Conservation (phyloP, 2,888 invertebrate genomes). For the Neoaliturus tenellus region DNA sequence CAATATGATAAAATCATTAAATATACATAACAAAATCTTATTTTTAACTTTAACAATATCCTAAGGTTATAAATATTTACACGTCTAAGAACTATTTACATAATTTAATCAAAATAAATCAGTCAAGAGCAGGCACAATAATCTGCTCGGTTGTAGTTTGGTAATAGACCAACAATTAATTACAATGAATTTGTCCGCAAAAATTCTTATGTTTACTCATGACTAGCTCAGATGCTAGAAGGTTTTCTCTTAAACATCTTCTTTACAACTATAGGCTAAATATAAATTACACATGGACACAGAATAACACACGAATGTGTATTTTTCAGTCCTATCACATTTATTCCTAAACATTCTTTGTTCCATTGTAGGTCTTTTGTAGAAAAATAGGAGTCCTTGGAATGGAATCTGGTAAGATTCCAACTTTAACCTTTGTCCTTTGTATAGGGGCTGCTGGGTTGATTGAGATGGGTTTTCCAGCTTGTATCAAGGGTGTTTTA, state of each 20-base stretch:
- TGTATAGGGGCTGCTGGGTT: constrained; percentile 54
- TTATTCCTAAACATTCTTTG: constrained; percentile 42
- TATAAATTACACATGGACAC: constrained; percentile 3
- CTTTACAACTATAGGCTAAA: neutral
- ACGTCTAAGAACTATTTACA: constrained; percentile 19
- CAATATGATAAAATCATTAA: constrained; percentile 17
- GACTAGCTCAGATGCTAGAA: constrained; percentile 46
- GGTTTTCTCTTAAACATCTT: neutral
- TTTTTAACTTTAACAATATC: neutral
- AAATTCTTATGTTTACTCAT: constrained; percentile 5
- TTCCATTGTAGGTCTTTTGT: constrained; percentile 55
- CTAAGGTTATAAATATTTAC: constrained; percentile 32
- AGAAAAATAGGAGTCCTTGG: constrained; percentile 59
- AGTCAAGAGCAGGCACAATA: constrained; percentile 34
- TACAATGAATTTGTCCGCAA: neutral
- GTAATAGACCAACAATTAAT: constrained; percentile 29
- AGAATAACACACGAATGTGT: neutral
- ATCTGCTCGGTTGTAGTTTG: constrained; percentile 24
- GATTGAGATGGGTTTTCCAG: constrained; percentile 1
- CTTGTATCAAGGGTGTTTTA: constrained; percentile 21
- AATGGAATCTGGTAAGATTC: constrained; percentile 56
- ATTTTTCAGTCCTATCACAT: constrained; percentile 1
- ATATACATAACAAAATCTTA: constrained; percentile 7
- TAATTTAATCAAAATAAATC: constrained; percentile 32
- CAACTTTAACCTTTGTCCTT: constrained; percentile 55